Conservation (phyloP, 2,797 vertebrate genomes). For the Crax fasciolata region DNA sequence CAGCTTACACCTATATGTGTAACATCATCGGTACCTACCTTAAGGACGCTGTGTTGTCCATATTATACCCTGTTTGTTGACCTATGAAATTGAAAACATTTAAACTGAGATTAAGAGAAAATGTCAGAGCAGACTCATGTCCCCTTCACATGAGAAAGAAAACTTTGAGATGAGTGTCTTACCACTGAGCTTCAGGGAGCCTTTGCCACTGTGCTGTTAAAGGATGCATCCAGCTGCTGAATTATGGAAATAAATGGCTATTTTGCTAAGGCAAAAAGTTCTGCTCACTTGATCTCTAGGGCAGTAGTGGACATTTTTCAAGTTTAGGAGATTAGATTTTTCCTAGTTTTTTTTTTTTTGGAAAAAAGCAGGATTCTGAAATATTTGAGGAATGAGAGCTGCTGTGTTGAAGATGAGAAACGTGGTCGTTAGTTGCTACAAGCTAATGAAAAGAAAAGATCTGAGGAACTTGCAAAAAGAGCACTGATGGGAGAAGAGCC, state of each 20-base stretch:
- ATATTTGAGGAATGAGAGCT: not conserved
- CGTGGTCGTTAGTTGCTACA: not conserved
- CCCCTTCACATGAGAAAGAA: rapidly evolving
- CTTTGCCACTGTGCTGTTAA: not conserved
- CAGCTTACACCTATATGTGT: not conserved
- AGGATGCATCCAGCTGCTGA: not conserved
- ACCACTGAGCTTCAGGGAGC: not conserved
- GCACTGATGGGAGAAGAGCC: rapidly evolving
- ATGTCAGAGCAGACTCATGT: not conserved
- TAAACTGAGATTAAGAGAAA: not conserved
- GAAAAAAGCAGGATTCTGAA: not conserved
- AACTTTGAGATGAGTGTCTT: rapidly evolving
- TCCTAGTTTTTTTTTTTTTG: not conserved
- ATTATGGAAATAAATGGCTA: not conserved
- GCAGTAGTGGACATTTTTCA: not conserved
- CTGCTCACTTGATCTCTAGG: not conserved
- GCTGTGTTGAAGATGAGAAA: not conserved
- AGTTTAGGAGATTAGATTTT: not conserved
- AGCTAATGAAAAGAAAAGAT: not conserved
- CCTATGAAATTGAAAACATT: not conserved
- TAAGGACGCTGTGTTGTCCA: not conserved
- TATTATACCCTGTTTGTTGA: not conserved
- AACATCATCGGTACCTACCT: not conserved
- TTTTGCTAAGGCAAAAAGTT: not conserved
- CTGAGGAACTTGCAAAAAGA: not conserved